Conservation (phyloP, 2,888 invertebrate genomes). For the Dione juno region DNA sequence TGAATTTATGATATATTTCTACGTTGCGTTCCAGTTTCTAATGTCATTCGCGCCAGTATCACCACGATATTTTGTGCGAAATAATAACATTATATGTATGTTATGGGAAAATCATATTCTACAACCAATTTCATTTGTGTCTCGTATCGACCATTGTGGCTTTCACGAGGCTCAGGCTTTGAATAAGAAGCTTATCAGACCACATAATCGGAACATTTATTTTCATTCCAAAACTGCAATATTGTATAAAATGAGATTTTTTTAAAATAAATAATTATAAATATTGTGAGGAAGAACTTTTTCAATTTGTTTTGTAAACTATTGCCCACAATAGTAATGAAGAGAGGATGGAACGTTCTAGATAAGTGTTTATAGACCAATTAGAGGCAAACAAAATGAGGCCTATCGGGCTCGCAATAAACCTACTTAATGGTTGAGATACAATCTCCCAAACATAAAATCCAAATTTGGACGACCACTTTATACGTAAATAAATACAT, state of each 20-base stretch:
- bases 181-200: constrained; percentile 32
- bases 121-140: constrained; percentile 54
- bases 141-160: constrained; percentile 51
- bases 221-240: constrained; percentile 2
- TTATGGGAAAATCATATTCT: constrained; percentile 54
- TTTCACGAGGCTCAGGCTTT: constrained; percentile 42
- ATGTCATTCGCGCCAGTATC: constrained; percentile 68
- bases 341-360: constrained; percentile 62
- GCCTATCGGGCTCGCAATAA: constrained; percentile 62
- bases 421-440: constrained; percentile 66
- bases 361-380: constrained; percentile 76
- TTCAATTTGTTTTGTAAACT: constrained; percentile 57
- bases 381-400: constrained; percentile 70
- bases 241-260: neutral
- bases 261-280: neutral
- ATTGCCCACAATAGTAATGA: constrained; percentile 62
- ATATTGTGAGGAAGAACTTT: constrained; percentile 52
- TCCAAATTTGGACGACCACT: constrained; percentile 35
- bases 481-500: constrained; percentile 10
- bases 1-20: constrained; percentile 76
- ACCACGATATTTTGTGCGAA: constrained; percentile 65
- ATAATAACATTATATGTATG: constrained; percentile 63
- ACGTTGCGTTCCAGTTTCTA: constrained; percentile 68
- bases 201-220: constrained; percentile 1
- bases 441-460: constrained; percentile 52